phyloP scores from a whole-genome alignment of 1,140 invertebrate species.

The Calosoma granatense region DNA sequence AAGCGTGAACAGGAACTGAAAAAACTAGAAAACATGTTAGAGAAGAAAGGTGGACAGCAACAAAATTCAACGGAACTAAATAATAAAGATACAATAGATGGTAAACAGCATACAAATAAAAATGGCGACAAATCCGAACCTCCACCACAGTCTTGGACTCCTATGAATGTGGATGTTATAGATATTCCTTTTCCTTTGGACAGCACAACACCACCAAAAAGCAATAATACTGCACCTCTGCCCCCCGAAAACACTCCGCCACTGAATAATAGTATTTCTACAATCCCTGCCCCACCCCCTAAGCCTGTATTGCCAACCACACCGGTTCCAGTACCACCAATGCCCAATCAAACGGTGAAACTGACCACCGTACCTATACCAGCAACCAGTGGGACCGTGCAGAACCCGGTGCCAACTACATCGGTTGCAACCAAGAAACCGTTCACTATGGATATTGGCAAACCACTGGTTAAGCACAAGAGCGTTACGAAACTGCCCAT shows the following conservation, averaged over 20 bases:
- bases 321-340: background rate
- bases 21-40: constrained; percentile 53
- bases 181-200: constrained; percentile 50
- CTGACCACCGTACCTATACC: background rate
- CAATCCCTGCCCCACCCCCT: background rate
- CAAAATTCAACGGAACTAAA: constrained; percentile 26
- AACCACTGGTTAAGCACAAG: constrained; percentile 39
- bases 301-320: background rate
- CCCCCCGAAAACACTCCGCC: background rate
- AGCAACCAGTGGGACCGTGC: background rate
- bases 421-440: background rate
- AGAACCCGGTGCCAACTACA: background rate
- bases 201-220: background rate
- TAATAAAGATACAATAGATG: constrained; percentile 32
- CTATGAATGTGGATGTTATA: constrained; percentile 36
- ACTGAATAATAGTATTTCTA: background rate
- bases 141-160: constrained; percentile 15
- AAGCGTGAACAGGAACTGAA: constrained; percentile 64
- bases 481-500: constrained; percentile 65
- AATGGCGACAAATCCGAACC: constrained; percentile 2
- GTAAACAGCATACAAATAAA: constrained; percentile 23
- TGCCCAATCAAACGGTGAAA: background rate
- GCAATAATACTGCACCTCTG: background rate
- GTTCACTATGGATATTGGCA: constrained; percentile 7
- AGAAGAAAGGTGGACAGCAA: constrained; percentile 42